A percentile compares a stretch with the other conserved stretches of the same genome.
Evolutionary conservation across 2,797 vertebrate species (phyloP).

Genomic region (Chelon labrosus): DNA sequence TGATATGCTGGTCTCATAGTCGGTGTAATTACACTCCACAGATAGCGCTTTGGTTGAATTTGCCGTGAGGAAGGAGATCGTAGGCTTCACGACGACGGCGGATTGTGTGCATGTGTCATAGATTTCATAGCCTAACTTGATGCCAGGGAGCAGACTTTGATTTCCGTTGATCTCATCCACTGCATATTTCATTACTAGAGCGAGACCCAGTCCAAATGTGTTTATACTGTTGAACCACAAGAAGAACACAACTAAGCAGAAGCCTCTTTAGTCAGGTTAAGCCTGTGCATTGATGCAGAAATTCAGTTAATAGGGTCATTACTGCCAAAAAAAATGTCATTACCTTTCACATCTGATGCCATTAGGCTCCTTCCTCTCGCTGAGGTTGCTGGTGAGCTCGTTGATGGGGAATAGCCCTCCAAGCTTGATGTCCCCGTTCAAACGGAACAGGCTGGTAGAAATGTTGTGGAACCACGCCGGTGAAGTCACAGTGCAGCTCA

Average conservation of each 20-base stretch:
- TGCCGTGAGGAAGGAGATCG: slow-evolving; percentile 77
- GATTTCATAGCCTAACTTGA: slow-evolving; percentile 82
- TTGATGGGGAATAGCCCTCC: slow-evolving; percentile 87
- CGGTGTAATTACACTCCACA: slow-evolving; percentile 86
- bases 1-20: slow-evolving; percentile 85
- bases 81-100: slow-evolving; percentile 75
- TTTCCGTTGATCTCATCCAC: slow-evolving; percentile 84
- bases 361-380: slow-evolving; percentile 64
- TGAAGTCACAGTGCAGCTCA: slow-evolving; percentile 24
- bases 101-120: slow-evolving; percentile 82
- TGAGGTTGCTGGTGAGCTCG: slow-evolving; percentile 71
- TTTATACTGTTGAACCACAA: slow-evolving; percentile 66
- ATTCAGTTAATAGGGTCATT: slow-evolving; percentile 5
- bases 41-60: slow-evolving; percentile 61
- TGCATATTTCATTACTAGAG: slow-evolving; percentile 87
- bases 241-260: not conserved
- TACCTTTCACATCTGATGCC: slow-evolving; percentile 80
- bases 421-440: slow-evolving; percentile 80
- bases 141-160: slow-evolving; percentile 76
- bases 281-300: not conserved
- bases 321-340: not conserved
- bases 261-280: slow-evolving; percentile 6
- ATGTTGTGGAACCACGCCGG: slow-evolving; percentile 80
- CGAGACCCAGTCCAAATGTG: slow-evolving; percentile 72
- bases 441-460: slow-evolving; percentile 78